Base-by-base conservation (phyloP, 2,797 vertebrate species). In the Spea hammondii region DNA sequence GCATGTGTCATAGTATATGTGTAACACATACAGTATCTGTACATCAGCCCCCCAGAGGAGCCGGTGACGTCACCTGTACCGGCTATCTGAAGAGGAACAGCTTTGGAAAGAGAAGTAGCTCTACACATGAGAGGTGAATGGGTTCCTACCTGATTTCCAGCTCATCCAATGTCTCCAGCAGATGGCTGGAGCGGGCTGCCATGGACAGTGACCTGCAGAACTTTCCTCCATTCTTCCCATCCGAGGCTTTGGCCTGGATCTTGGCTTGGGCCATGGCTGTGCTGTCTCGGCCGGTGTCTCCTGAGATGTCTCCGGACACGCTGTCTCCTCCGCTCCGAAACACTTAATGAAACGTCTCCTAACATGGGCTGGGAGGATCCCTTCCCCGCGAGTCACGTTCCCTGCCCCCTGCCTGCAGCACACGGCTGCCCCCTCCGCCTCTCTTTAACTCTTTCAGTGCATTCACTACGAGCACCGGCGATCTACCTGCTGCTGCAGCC, bases 131-230 rank as follows among this genome's bases (percentile, higher is more conserved):
- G 32, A 32, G 32, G 32, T 32, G 32, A 32, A 32, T 32, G 32
- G 32, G 7, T 45, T 14, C 69, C 82, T 85, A 98, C 97, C 97
- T 95, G 79, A 90, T 87, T 88, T 99, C 97, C 85, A 98, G 91
- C 82, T 96, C 92, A 89, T 98, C 97, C 88, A 98, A 89, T 88
- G 77, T 92, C 84, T 98, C 95, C 77, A 98, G 90, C 65, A 99
- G 89, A 72, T 89, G 91, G 75, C 92, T 92, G 12, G 97, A 96
- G 72, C 97, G 95, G 80, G 96, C 97, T 0, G 97, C 97, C 97
- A 98, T 98, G 76, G 97, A 99, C 78, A 97, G 85, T 0, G 96
- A 95, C 85, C 97, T 92, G 90, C 90, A 94, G 90, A 99, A 99
- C 79, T 92, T 94, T 32, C 92, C 84, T 4, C 84, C 86, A 71